phyloP scores from a whole-genome alignment of 2,797 vertebrate genomes.

The Chaetodon trifasciatus region DNA sequence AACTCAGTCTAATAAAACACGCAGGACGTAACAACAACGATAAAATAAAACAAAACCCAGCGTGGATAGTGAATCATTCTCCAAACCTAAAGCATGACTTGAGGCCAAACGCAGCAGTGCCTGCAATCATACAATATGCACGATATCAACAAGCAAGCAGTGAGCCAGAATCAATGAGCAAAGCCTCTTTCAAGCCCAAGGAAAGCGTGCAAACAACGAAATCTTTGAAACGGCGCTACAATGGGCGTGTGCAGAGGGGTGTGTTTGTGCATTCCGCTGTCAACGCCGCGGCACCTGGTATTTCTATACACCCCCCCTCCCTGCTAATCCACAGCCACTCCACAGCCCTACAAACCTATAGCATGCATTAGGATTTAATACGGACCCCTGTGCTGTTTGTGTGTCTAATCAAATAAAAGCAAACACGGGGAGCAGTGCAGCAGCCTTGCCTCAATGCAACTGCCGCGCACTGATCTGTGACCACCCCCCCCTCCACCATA shows the following conservation, averaged over 20 bases:
- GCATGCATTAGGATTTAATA: background rate
- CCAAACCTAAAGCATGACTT: constrained; percentile 1
- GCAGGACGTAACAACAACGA: no score
- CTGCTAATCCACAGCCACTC: constrained; percentile 32
- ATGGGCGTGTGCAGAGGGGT: constrained; percentile 83
- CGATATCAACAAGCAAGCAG: constrained; percentile 3
- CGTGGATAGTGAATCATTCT: background rate
- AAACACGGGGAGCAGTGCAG: constrained; percentile 24
- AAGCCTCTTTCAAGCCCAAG: constrained; percentile 39
- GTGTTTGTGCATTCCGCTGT: constrained; percentile 85
- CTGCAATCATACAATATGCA: constrained; percentile 21
- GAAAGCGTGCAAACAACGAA: constrained; percentile 69
- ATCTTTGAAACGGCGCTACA: constrained; percentile 74
- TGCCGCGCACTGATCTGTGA: constrained; percentile 28
- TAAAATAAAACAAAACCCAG: background rate
- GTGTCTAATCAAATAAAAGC: background rate
- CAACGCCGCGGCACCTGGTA: constrained; percentile 81
- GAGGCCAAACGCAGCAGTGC: background rate
- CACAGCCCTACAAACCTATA: background rate
- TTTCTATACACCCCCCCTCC: constrained; percentile 49
- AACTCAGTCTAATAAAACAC: background rate
- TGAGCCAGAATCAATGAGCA: constrained; percentile 39
- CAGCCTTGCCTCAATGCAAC: background rate
- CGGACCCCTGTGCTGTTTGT: background rate
- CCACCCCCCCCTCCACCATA: background rate